Percentiles rank a stretch among this genome's conserved stretches.
phyloP scores from a whole-genome alignment of 2,888 invertebrate species.

The Amiota mariae region DNA sequence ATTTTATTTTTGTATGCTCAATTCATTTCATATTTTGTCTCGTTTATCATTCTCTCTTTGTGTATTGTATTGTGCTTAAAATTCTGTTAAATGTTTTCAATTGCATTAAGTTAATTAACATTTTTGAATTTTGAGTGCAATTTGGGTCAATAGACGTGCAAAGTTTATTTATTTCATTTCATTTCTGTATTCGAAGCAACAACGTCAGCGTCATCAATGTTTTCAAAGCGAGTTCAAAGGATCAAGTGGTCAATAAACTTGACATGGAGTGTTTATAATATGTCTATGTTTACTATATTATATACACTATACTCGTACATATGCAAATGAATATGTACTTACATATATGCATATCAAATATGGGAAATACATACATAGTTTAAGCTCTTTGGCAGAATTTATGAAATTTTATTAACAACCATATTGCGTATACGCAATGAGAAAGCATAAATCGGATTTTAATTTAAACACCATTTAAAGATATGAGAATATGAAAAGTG shows the following conservation, averaged over 20 bases:
- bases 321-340: background rate
- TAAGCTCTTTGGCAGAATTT: background rate
- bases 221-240: background rate
- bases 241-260: background rate
- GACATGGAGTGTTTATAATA: background rate
- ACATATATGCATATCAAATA: background rate
- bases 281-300: background rate
- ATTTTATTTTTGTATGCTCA: too few relatives aligned
- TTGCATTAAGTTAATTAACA: slow-evolving; percentile 15
- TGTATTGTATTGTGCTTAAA: too few relatives aligned
- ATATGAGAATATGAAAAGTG: too few relatives aligned
- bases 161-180: slow-evolving; percentile 6
- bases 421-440: background rate
- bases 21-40: too few relatives aligned
- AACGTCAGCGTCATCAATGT: background rate
- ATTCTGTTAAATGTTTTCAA: background rate
- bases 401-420: background rate
- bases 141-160: slow-evolving; percentile 22
- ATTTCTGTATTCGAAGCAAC: background rate
- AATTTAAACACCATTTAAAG: too few relatives aligned
- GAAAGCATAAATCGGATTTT: too few relatives aligned
- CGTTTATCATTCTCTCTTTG: too few relatives aligned
- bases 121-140: slow-evolving; percentile 21
- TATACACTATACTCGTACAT: background rate
- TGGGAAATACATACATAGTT: background rate